Conservation (phyloP, 1,140 invertebrate genomes). For the Drosophila sechellia region DNA sequence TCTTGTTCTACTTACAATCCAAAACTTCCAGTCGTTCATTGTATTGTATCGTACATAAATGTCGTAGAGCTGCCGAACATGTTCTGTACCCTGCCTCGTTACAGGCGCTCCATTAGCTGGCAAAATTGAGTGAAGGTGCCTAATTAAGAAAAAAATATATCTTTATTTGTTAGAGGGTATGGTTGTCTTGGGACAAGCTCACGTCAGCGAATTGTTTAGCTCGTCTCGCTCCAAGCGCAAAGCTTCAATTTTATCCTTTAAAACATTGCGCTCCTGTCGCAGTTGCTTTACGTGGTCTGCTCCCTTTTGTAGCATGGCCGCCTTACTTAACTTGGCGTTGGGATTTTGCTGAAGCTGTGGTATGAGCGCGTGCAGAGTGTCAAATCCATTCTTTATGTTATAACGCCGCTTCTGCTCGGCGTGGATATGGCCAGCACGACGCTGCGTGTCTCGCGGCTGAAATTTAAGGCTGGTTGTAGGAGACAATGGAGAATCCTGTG, state of each 20-base stretch:
- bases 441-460: constrained; percentile 85
- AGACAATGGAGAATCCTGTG: constrained; percentile 83
- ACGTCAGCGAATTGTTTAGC: constrained; percentile 94
- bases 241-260: constrained; percentile 95
- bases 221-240: constrained; percentile 94
- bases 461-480: constrained; percentile 84
- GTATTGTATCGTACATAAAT: constrained; percentile 95
- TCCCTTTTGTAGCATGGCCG: constrained; percentile 98
- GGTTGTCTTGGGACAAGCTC: constrained; percentile 61
- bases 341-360: constrained; percentile 96
- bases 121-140: constrained; percentile 96
- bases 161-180: background rate
- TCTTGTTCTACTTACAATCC: constrained; percentile 90
- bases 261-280: constrained; percentile 92
- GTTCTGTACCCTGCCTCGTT: constrained; percentile 93
- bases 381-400: constrained; percentile 99
- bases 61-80: constrained; percentile 97
- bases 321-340: constrained; percentile 97
- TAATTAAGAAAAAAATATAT: constrained; percentile 68
- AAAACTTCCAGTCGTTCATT: constrained; percentile 98
- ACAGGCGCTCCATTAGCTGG: constrained; percentile 98
- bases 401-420: constrained; percentile 98
- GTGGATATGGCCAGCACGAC: constrained; percentile 95
- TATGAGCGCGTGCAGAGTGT: constrained; percentile 96
- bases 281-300: constrained; percentile 97